Evolutionary conservation across 1,140 invertebrate species (phyloP).

Genomic region (Psilanteris sp.): DNA sequence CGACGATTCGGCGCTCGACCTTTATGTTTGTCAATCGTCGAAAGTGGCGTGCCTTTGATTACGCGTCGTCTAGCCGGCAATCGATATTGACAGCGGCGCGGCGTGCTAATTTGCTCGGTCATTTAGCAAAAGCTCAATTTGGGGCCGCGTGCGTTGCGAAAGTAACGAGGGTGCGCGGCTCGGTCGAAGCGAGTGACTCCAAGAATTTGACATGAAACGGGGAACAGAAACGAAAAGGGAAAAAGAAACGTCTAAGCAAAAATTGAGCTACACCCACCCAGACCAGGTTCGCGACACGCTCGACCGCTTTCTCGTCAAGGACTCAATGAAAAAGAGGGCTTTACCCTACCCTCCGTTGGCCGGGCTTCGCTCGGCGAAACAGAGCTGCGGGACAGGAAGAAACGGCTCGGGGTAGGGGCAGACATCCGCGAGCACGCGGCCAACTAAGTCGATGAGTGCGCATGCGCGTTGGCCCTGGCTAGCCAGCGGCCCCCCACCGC

Average conservation of each 20-base stretch:
- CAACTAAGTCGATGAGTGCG: conserved; percentile 65
- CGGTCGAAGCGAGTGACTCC: too few species aligned
- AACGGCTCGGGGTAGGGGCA: conserved; percentile 22
- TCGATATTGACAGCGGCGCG: conserved; percentile 32
- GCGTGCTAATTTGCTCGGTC: conserved; percentile 44
- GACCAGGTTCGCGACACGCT: conserved; percentile 53
- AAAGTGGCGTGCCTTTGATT: conserved; percentile 14
- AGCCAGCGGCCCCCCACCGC: conserved; percentile 8
- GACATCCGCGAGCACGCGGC: conserved; percentile 70
- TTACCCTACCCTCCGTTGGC: conserved; percentile 54
- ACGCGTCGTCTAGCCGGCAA: conserved; percentile 42
- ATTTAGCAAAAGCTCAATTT: conserved; percentile 35
- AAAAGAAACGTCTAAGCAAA: conserved; percentile 36
- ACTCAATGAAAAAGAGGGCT: conserved; percentile 61
- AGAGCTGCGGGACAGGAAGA: conserved; percentile 35
- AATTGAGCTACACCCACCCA: conserved; percentile 58
- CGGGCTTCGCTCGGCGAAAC: conserved; percentile 52
- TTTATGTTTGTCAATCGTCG: not conserved
- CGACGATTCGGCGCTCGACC: not conserved
- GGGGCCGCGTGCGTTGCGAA: conserved; percentile 4
- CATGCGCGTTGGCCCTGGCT: conserved; percentile 74
- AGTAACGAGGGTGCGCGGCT: too few species aligned
- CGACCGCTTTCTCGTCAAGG: conserved; percentile 63
- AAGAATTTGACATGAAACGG: too few species aligned
- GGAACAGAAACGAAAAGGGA: too few species aligned